Base-by-base conservation (phyloP, 1,140 invertebrate genomes). In the Chironomus striatipennis region DNA sequence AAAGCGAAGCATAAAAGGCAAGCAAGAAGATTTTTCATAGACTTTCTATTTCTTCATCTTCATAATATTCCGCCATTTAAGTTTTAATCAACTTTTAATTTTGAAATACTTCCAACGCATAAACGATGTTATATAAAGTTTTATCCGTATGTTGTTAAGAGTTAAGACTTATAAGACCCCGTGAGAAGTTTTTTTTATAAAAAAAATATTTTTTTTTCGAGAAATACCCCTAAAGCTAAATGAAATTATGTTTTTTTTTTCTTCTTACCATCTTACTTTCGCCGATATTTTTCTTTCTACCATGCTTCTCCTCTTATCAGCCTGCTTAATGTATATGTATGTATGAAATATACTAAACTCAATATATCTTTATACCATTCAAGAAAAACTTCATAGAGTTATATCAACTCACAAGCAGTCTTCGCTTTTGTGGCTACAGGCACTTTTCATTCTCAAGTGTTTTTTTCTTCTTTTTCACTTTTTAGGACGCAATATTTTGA, bases 321-420 rank as follows among this genome's bases (percentile, higher is more conserved):
- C 47, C 47, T 57, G 47, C 24, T 57, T 57, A 57, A 57, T 57
- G 24, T 34, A 34, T 34, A 34, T 34, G 24, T 34, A 34, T 34
- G 5, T 34, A 34, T 34, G 24, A 34, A 34, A 57, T 57, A 57
- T 57, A 57, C 47, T 57, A 57, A 57, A 57, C 47, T 57, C 47
- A 57, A 57, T 57, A 57, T 57, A 57, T 57, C 47, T 57, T 57
- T 57, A 57, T 57, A 57, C 47, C 47, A 57, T 57, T 57, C 47
- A 57, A 57, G 15, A 57, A 57, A 57, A 57, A 57, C 47, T 57
- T 57, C 47, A 57, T 57, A 57, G 47, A 57, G 47, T 57, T 57
- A 57, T 57, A 57, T 57, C 47, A 57, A 57, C 47, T 57, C 47
- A 57, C 47, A 57, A 57, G 47, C 47, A 57, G 47, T 57, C 47